Evolutionary conservation across 1,140 invertebrate species (phyloP).

Genomic region (Trichonephila inaurata): DNA sequence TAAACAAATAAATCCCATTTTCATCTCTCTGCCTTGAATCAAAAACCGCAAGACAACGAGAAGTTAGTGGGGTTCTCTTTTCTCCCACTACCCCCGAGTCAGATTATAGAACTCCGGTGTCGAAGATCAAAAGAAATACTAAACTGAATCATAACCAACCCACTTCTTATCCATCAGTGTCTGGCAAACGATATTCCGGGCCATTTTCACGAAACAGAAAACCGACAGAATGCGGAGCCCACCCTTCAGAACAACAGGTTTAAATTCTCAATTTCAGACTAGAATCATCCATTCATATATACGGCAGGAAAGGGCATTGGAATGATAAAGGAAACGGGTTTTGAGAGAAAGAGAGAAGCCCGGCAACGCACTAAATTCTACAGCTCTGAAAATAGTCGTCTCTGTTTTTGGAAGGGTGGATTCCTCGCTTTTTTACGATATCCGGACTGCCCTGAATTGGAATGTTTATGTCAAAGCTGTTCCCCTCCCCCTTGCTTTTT

Average conservation of each 20-base stretch:
- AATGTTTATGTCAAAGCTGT: conserved; percentile 75
- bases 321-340: conserved; percentile 69
- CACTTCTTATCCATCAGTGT: conserved; percentile 72
- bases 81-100: neutral
- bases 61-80: conserved; percentile 39
- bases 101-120: conserved; percentile 51
- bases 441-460: conserved; percentile 70
- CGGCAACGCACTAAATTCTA: conserved; percentile 17
- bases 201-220: conserved; percentile 49
- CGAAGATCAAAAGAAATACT: conserved; percentile 68
- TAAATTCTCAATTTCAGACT: conserved; percentile 74
- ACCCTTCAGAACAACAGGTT: conserved; percentile 63
- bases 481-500: neutral
- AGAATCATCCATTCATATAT: conserved; percentile 76
- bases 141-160: conserved; percentile 68
- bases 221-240: neutral
- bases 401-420: neutral
- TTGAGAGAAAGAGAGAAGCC: neutral
- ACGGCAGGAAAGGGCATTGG: conserved; percentile 64
- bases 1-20: conserved; percentile 45
- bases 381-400: conserved; percentile 25
- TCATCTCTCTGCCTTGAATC: neutral
- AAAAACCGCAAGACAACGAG: conserved; percentile 18
- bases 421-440: conserved; percentile 70
- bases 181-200: conserved; percentile 51